Conservation (phyloP, 2,888 invertebrate genomes). For the Neelides folsomi region DNA sequence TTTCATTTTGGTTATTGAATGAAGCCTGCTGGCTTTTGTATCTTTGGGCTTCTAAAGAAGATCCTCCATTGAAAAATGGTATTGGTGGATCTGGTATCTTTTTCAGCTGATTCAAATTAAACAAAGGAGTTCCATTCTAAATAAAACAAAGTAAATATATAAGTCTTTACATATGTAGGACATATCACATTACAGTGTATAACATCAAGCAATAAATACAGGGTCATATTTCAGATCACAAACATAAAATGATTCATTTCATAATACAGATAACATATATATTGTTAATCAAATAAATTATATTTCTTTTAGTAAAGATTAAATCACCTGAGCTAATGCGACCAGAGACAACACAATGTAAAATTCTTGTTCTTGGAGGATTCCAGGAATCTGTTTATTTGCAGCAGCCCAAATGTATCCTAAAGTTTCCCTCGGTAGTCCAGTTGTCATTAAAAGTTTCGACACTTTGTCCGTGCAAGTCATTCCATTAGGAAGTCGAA, state of each 20-base stretch:
- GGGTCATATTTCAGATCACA: too few relatives aligned
- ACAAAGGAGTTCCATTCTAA: slow-evolving; percentile 6
- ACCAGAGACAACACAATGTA: slow-evolving; percentile 4
- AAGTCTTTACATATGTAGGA: too few relatives aligned
- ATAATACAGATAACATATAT: too few relatives aligned
- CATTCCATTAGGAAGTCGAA: slow-evolving; percentile 3
- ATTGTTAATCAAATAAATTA: too few relatives aligned
- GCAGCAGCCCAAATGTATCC: slow-evolving; percentile 7
- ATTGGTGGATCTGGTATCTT: slow-evolving; percentile 5
- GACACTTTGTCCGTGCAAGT: slow-evolving; percentile 8
- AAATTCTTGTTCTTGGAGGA: slow-evolving; percentile 6
- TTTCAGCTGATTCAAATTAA: slow-evolving; percentile 4
- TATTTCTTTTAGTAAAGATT: too few relatives aligned
- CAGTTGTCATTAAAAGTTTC: slow-evolving; percentile 3
- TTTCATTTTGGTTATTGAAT: slow-evolving; percentile 2
- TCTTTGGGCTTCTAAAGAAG: neutral
- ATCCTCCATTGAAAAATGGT: slow-evolving; percentile 1
- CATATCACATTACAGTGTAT: too few relatives aligned
- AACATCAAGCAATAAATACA: too few relatives aligned
- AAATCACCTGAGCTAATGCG: slow-evolving; percentile 6
- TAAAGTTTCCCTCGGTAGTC: slow-evolving; percentile 2
- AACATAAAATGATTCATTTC: too few relatives aligned
- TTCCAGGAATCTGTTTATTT: slow-evolving; percentile 5
- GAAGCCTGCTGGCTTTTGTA: too few relatives aligned
- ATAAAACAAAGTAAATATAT: neutral